Conservation (phyloP, 2,888 invertebrate genomes). For the Plagodis dolabraria region DNA sequence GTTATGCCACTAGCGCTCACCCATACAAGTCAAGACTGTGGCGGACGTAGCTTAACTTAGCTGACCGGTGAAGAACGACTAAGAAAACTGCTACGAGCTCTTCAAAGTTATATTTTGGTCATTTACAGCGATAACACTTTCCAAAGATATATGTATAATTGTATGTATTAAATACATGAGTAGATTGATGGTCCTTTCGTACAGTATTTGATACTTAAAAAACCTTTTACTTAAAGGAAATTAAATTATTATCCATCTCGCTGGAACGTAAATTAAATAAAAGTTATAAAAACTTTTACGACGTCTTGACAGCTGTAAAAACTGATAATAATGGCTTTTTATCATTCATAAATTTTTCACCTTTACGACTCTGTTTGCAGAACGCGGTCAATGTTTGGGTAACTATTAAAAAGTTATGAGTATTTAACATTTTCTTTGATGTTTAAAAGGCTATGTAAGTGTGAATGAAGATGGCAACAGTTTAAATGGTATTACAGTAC, state of each 20-base stretch:
- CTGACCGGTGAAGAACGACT: too few relatives aligned
- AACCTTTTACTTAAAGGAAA: constrained; percentile 24
- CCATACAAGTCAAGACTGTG: too few relatives aligned
- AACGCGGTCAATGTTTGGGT: constrained; percentile 29
- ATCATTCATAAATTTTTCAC: constrained; percentile 49
- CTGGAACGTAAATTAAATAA: constrained; percentile 32
- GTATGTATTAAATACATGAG: too few relatives aligned
- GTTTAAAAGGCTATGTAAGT: constrained; percentile 24
- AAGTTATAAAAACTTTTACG: constrained; percentile 35
- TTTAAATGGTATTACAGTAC: not conserved
- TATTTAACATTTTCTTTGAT: constrained; percentile 30
- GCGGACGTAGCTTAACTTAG: too few relatives aligned
- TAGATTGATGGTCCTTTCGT: too few relatives aligned
- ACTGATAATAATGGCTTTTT: constrained; percentile 33
- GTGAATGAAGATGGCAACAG: constrained; percentile 6
- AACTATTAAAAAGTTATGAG: constrained; percentile 34
- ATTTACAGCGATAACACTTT: too few relatives aligned
- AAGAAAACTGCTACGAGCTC: too few relatives aligned
- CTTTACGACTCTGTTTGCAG: constrained; percentile 54
- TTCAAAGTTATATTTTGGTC: too few relatives aligned
- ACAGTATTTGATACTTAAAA: too few relatives aligned
- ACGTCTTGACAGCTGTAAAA: constrained; percentile 34
- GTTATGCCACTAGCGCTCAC: too few relatives aligned
- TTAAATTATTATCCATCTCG: constrained; percentile 14
- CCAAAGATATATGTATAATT: too few relatives aligned